Percentiles rank a stretch among this genome's conserved stretches.
phyloP scores from a whole-genome alignment of 2,797 vertebrate species.

The Xyrichtys novacula region DNA sequence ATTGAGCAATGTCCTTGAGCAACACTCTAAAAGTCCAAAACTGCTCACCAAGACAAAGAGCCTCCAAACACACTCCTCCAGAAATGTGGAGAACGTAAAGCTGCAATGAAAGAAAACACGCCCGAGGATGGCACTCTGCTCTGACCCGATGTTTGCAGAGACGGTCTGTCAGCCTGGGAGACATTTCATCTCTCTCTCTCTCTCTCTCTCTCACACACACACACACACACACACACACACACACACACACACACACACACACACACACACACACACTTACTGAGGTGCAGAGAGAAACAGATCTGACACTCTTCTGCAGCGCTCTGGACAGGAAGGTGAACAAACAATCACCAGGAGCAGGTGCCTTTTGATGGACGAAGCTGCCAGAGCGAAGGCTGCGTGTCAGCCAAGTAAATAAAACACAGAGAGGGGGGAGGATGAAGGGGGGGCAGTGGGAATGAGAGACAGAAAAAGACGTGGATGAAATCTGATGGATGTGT shows the following conservation, averaged over 20 bases:
- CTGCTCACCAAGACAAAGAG: background rate
- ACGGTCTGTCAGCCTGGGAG: conserved; percentile 28
- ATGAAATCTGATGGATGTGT: conserved; percentile 61
- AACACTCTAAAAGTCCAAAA: conserved; percentile 29
- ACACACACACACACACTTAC: background rate
- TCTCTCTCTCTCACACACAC: too few species aligned
- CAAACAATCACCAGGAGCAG: conserved; percentile 81
- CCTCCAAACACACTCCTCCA: background rate
- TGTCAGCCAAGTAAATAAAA: conserved; percentile 75
- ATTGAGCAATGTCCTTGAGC: conserved; percentile 33
- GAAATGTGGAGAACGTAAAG: conserved; percentile 27
- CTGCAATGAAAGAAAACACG: conserved; percentile 1
- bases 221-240: conserved; percentile 45
- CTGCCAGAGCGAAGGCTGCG: conserved; percentile 73
- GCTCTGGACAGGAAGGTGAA: conserved; percentile 76
- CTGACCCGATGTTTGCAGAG: conserved; percentile 47
- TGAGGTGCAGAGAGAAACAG: conserved; percentile 31
- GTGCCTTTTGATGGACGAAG: conserved; percentile 81
- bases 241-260: conserved; percentile 1
- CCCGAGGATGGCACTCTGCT: conserved; percentile 12
- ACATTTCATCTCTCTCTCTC: conserved; percentile 59
- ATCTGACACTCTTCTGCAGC: conserved; percentile 68
- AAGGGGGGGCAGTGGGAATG: background rate
- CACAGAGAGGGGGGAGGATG: background rate
- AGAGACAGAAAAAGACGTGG: conserved; percentile 30